Evolutionary conservation across 2,888 invertebrate genomes (phyloP), one percentile per base, ranked within the genome.

Genomic region (Lepidocyrtoides sp.): DNA sequence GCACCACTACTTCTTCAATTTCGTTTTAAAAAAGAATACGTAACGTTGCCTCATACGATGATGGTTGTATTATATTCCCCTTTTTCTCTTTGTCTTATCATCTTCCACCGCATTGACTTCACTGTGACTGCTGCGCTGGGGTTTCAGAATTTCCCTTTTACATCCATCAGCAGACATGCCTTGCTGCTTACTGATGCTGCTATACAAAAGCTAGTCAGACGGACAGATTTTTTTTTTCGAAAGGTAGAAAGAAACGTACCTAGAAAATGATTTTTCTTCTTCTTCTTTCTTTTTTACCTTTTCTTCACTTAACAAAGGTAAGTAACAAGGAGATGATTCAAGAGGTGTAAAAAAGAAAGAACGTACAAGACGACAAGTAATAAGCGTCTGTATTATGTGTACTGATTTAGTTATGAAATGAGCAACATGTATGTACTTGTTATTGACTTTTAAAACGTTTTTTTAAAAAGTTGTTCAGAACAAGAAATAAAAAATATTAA

Each of bases 101-200:
- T 60, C 48, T 77, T 86, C 75, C 77, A 85, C 85, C 77, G 86
- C 86, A 77, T 57, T 85, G 36, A 17, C 51, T 66, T 66, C 26
- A 79, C 54, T 69, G 23, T 54, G 17, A 36, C 48, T 60, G 41
- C 41, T 41, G 41, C 41, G 20, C 60, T 60, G 60, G 60, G 60
- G 60, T 60, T 60, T 60, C 60, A 5, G 26, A 60, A 60, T 54
- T 84, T 69, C 69, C 23, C 66, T 72, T 41, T 32, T 83, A n/a
- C 69, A 36, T 69, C 36, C 20, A 32, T 69, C 36, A 69, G n/a
- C 36, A 32, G 36, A n/a, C 69, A 69, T 69, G 1, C 36, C 3
- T 69, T 26, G 20, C 41, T 41, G 20, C 44, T 41, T 72, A 36
- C 51, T 51, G 51, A 5, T 51, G 57, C 79, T 29, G n/a, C n/a